phyloP scores from a whole-genome alignment of 2,888 invertebrate species.

The Pristionchus mayeri region DNA sequence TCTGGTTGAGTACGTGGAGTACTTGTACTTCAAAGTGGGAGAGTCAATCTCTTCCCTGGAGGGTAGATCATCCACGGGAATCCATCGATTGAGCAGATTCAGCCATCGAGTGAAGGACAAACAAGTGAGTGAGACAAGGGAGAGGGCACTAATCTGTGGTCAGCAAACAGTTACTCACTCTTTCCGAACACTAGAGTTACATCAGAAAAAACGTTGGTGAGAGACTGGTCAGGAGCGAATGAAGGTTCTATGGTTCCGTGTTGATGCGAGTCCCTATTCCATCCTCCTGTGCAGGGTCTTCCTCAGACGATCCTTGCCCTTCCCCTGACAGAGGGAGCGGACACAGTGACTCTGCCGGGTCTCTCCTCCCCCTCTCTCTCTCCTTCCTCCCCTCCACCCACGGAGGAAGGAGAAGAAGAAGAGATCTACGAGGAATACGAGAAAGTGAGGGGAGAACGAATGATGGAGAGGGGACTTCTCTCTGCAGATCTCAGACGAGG shows the following conservation, averaged over 20 bases:
- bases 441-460: conserved; percentile 9
- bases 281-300: conserved; percentile 55
- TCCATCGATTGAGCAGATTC: conserved; percentile 60
- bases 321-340: conserved; percentile 54
- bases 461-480: background rate
- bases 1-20: conserved; percentile 65
- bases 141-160: background rate
- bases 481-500: conserved; percentile 64
- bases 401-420: conserved; percentile 7
- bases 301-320: conserved; percentile 63
- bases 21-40: conserved; percentile 63
- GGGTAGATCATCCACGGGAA: conserved; percentile 56
- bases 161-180: background rate
- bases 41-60: conserved; percentile 61
- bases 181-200: background rate
- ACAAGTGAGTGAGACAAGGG: conserved; percentile 51
- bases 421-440: conserved; percentile 50
- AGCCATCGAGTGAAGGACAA: conserved; percentile 65
- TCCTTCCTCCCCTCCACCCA: conserved; percentile 2
- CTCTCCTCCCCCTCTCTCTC: conserved; percentile 47
- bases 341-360: conserved; percentile 37
- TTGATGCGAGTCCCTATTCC: too few relatives aligned
- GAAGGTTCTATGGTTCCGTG: too few relatives aligned
- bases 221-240: too few relatives aligned
- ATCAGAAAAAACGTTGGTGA: too few relatives aligned